Base-by-base conservation (phyloP, 2,113 vertebrate species). In the Agelaius tricolor region DNA sequence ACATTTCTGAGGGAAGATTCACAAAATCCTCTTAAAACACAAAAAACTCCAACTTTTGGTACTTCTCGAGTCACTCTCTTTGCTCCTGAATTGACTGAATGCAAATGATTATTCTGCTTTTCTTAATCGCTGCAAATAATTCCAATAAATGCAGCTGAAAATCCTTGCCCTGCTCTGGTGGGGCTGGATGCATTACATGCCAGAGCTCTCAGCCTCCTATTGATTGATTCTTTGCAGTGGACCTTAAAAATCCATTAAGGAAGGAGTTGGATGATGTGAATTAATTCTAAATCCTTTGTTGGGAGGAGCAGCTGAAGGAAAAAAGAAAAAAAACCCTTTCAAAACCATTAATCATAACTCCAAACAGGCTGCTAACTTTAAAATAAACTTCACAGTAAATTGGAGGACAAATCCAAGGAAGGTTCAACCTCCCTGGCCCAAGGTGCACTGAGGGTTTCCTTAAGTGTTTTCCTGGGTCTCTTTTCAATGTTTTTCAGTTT, bases 191-290 rank as follows among this genome's bases (percentile, higher is more conserved):
- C 52, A 68, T 91, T 41, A 35, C 93, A 84, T 10, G 6, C 69
- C 71, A 85, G 30, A 87, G 86, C 76, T 85, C 57, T 89, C 62
- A 95, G 62, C 90, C 90, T 86, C 35, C 28, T 52, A 76, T 93
- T 90, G 96, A 97, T 97, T 97, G 96, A 97, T 98, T 90, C 96
- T 92, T 96, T 97, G 96, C 95, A 93, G 57, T 71, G 86, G 96
- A 97, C 96, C 97, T 97, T 96, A 97, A 97, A 96, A 97, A 94
- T 92, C 95, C 95, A 96, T 97, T 97, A 97, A 90, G 83, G 73
- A 94, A 92, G 75, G 51, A 96, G 92, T 82, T 91, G 94, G 96
- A 94, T 95, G 97, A 97, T 96, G 93, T 87, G 94, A 95, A 97
- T 98, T 98, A 98, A 97, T 97, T 96, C 96, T 76, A 87, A 96